Evolutionary conservation across 2,113 vertebrate species (phyloP).

Genomic region (Sceloporus undulatus): DNA sequence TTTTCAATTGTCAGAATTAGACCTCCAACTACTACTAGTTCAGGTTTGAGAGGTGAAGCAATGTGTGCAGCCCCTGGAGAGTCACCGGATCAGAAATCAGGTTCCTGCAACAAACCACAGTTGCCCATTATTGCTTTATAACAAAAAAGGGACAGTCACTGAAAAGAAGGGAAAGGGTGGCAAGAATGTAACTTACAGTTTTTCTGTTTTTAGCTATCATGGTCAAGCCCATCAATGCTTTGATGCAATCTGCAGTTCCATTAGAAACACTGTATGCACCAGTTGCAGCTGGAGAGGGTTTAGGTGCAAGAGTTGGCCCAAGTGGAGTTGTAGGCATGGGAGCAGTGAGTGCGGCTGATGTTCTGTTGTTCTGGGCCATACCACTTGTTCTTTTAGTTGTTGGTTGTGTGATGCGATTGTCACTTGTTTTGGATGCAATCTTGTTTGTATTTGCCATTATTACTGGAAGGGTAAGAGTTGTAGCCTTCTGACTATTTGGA

Average conservation of each 20-base stretch:
- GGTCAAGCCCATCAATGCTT: conserved; percentile 80
- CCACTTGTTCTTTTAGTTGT: not conserved
- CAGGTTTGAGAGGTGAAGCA: no score
- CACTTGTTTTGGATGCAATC: not conserved
- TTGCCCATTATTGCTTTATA: not conserved
- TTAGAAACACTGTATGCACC: conserved; percentile 77
- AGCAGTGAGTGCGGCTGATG: conserved; percentile 16
- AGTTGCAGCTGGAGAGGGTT: conserved; percentile 53
- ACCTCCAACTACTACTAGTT: not conserved
- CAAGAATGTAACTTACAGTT: conserved; percentile 65
- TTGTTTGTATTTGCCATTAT: not conserved
- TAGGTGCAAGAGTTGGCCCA: conserved; percentile 45
- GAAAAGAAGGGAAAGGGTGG: not conserved
- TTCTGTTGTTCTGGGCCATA: not conserved
- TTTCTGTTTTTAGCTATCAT: conserved; percentile 72
- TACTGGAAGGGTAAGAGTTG: not conserved
- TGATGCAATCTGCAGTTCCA: conserved; percentile 79
- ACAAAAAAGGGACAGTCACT: not conserved
- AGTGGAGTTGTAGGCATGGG: not conserved
- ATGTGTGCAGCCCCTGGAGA: not conserved
- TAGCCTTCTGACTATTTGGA: not conserved
- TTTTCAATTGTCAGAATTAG: no score
- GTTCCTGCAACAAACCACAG: no score
- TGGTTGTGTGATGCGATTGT: not conserved
- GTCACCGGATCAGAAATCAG: not conserved